Percentiles rank a stretch among this genome's conserved stretches.
phyloP scores from a whole-genome alignment of 2,888 invertebrate genomes.

The Noctua janthina region DNA sequence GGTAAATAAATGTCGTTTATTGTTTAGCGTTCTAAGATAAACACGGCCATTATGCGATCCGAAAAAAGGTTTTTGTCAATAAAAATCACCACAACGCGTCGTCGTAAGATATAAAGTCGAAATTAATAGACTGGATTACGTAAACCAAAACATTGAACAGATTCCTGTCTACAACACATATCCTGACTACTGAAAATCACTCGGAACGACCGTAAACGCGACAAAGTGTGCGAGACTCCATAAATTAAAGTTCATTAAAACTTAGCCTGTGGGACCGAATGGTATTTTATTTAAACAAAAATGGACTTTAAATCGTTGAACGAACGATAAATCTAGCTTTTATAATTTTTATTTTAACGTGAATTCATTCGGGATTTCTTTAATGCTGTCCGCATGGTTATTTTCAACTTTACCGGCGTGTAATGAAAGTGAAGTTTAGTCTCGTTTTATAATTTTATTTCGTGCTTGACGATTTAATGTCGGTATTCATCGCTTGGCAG shows the following conservation, averaged over 20 bases:
- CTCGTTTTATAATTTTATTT: conserved; percentile 64
- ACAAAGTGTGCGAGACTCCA: conserved; percentile 81
- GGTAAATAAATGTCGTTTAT: conserved; percentile 47
- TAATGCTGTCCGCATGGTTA: conserved; percentile 73
- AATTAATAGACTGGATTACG: conserved; percentile 81
- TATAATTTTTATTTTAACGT: conserved; percentile 74
- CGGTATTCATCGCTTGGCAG: conserved; percentile 59
- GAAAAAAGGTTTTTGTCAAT: conserved; percentile 69
- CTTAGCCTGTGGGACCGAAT: conserved; percentile 74
- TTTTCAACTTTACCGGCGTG: conserved; percentile 76
- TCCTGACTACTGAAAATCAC: conserved; percentile 77
- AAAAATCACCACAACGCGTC: conserved; percentile 67
- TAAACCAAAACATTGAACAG: conserved; percentile 80
- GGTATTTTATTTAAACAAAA: conserved; percentile 77
- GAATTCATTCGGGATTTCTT: conserved; percentile 78
- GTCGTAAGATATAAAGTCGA: conserved; percentile 71
- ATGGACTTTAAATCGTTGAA: conserved; percentile 75
- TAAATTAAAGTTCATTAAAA: conserved; percentile 88
- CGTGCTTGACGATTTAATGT: conserved; percentile 67
- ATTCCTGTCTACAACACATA: conserved; percentile 76
- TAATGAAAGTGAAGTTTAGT: conserved; percentile 73
- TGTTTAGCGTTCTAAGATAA: conserved; percentile 57
- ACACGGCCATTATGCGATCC: conserved; percentile 59
- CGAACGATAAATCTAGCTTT: conserved; percentile 71
- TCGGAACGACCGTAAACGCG: conserved; percentile 82